Evolutionary conservation across 2,113 vertebrate species (phyloP).

Genomic region (Neogale vison): DNA sequence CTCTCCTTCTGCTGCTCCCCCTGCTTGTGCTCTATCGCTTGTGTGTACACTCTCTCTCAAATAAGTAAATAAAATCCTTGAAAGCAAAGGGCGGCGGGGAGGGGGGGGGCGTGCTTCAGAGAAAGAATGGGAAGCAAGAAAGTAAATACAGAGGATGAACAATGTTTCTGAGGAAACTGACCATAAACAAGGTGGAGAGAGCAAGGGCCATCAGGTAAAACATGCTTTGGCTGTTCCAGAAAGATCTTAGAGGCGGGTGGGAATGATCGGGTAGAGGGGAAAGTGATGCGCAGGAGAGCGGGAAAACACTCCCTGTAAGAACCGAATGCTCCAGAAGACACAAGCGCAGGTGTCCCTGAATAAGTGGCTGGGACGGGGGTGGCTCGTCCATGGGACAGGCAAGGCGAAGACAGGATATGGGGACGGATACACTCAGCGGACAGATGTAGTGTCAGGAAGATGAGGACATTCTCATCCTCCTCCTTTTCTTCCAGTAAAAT

Average conservation of each 20-base stretch:
- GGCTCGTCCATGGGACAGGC: neutral
- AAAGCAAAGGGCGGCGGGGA: too few species aligned
- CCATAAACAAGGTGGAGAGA: neutral
- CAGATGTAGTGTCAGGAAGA: neutral
- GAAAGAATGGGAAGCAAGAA: neutral
- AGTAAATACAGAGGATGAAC: neutral
- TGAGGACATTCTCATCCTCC: neutral
- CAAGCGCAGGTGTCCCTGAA: neutral
- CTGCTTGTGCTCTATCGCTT: too few species aligned
- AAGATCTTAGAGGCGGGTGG: neutral
- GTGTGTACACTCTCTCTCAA: too few species aligned
- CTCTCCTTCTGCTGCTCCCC: too few species aligned
- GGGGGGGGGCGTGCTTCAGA: too few species aligned
- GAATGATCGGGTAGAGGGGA: neutral
- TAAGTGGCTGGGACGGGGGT: neutral
- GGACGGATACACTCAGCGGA: neutral
- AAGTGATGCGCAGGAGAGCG: neutral
- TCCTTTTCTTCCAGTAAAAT: neutral
- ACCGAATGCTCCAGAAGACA: neutral
- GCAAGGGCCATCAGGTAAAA: neutral
- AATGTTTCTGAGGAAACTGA: neutral
- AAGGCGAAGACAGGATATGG: neutral
- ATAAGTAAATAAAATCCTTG: too few species aligned
- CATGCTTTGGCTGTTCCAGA: neutral
- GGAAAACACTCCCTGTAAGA: neutral